A percentile compares a stretch with the other conserved stretches of the same genome.
Evolutionary conservation across 1,140 invertebrate species (phyloP).

Genomic region (Sarcophaga bullata): DNA sequence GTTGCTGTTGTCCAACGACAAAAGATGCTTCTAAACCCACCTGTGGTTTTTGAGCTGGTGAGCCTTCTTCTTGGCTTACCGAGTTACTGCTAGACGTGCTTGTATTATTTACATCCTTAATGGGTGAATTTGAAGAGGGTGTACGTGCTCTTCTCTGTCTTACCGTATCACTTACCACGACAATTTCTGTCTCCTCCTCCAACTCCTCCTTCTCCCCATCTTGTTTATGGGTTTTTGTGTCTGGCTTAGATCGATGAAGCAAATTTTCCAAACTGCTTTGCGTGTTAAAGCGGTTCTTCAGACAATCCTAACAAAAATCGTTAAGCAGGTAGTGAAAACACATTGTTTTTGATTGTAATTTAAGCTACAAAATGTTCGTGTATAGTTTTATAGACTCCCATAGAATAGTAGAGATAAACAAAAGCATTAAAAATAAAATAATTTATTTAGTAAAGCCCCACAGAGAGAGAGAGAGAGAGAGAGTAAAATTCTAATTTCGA

Average conservation of each 20-base stretch:
- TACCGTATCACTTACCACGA: conserved; percentile 64
- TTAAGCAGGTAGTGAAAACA: neutral
- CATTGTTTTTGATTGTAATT: too few species aligned
- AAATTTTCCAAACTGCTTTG: conserved; percentile 48
- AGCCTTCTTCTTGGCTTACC: conserved; percentile 41
- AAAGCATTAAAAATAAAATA: neutral
- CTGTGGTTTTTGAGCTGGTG: conserved; percentile 14
- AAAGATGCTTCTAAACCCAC: neutral
- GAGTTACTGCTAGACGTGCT: conserved; percentile 42
- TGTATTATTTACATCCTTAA: neutral
- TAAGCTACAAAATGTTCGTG: neutral
- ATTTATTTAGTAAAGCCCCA: conserved; percentile 31
- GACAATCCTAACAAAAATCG: conserved; percentile 51
- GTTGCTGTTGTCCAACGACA: neutral
- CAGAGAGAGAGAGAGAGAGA: neutral
- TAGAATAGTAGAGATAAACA: neutral
- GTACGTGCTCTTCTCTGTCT: conserved; percentile 62
- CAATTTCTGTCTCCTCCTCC: conserved; percentile 62
- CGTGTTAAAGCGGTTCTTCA: conserved; percentile 57
- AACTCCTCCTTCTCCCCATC: conserved; percentile 47
- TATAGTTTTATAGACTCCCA: neutral
- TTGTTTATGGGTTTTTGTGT: too few species aligned
- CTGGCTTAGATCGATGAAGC: neutral
- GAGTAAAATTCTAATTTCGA: conserved; percentile 4
- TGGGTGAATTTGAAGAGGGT: conserved; percentile 44